Base-by-base conservation (phyloP, 2,113 vertebrate species). In the Cololabis saira region DNA sequence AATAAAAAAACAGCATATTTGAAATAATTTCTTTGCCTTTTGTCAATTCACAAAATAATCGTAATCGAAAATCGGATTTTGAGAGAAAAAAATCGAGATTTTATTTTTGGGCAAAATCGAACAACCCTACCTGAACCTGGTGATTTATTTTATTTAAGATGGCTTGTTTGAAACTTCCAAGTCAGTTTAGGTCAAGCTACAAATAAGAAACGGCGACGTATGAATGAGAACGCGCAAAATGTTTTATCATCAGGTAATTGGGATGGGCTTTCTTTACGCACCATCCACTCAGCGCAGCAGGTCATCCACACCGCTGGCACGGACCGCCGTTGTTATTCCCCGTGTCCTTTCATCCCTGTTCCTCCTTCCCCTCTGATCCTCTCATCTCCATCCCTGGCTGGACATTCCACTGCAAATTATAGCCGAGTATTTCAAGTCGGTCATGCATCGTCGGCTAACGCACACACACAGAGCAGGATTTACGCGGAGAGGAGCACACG, bases 391-490 rank as follows among this genome's bases (percentile, higher is more conserved):
- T 69, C 49, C 78, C 71, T 87, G 58, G 42, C 76, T 37, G 64
- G 52, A 83, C 86, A 79, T 91, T 80, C 64, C 81, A 79, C 83
- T 68, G 73, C 55, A 73, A 72, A 83, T 81, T 64, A 55, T 74
- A 51, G 62, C 54, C 57, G 61, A 63, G 44, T 67, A 67, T 78
- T 73, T 73, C 16, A 65, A 74, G 30, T 83, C 77, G 57, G 53
- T 61, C 44, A 64, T 67, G 84, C 60, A 60, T 80, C 44, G 16
- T 76, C 50, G 59, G 69, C 70, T 22, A 81, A 61, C 48, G 41
- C 67, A 76, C 76, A 79, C 67, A 61, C 22, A 59, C 54, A 73
- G 37, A 18, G 0, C 56, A 24, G 44, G 49, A 17, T 42, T 41
- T 22, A 58, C 66, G 67, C 60, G 59, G 27, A 62, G 12, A 3